Evolutionary conservation across 2,888 invertebrate species (phyloP), one percentile per base, ranked within the genome.

Genomic region (Limnephilus rhombicus): DNA sequence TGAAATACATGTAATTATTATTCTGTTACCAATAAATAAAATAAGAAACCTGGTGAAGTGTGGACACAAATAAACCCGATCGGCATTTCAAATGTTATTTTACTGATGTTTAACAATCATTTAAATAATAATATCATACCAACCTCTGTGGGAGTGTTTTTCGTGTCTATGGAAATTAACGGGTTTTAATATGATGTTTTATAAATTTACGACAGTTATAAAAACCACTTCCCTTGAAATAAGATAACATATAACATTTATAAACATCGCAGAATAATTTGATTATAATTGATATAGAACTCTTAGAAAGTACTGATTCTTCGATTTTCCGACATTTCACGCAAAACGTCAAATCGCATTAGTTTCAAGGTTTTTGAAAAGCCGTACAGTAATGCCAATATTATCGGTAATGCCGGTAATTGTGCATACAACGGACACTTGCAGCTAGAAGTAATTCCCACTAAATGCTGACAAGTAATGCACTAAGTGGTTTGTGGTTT

Each of bases 281-380:
- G 68, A 68, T 68, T 68, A 68, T 68, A 68, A n/a, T n/a, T 68
- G 24, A n/a, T 9, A 24, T 9, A 68, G 68, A 68, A 68, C 68
- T 9, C 9, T 0, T 68, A 68, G n/a, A 68, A 68, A 68, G 9
- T n/a, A 9, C 68, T 68, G 68, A 68, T 68, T 24, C 7, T 2
- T 68, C n/a, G n/a, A 68, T 68, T 68, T 68, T 24, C 68, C 68
- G 68, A 68, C 24, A n/a, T 68, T 68, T 68, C 68, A 68, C 2
- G 68, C 68, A n/a, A 68, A 68, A 68, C 68, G n/a, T 68, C 68
- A 68, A 68, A 24, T 68, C 83, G 41, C 24, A 24, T 34, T 34
- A 34, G 83, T 83, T 37, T 83, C 37, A 83, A 83, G 83, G 83
- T 83, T 83, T 18, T 37, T 37, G 11, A 37, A 83, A 83, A 83